A percentile compares a stretch with the other conserved stretches of the same genome.
Evolutionary conservation across 1,140 invertebrate species (phyloP).

Genomic region (Cheumatopsyche charites): DNA sequence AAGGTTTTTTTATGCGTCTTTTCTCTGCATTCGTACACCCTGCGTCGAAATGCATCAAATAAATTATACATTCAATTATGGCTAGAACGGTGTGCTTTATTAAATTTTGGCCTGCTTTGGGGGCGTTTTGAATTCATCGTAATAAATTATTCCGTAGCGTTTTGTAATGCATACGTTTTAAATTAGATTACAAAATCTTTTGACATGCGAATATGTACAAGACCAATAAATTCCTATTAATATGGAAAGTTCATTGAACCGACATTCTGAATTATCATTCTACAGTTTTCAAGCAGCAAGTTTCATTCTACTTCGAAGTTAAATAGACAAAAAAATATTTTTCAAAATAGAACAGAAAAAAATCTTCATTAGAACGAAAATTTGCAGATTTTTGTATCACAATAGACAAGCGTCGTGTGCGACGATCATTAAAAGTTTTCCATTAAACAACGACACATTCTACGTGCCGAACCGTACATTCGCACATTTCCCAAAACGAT

Average conservation of each 20-base stretch:
- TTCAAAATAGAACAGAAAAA: not conserved
- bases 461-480: not conserved
- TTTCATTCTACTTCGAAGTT: no score
- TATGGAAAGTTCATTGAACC: not conserved
- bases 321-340: not conserved
- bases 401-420: not conserved
- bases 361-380: not conserved
- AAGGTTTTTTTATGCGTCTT: slow-evolving; percentile 1
- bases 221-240: no score
- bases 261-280: slow-evolving; percentile 4
- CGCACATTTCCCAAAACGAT: not conserved
- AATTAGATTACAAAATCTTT: no score
- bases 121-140: not conserved
- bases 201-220: no score
- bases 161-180: no score
- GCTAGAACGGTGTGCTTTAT: not conserved
- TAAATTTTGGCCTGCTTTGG: slow-evolving; percentile 2
- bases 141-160: no score
- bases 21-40: not conserved
- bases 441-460: slow-evolving; percentile 10
- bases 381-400: not conserved
- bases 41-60: slow-evolving; percentile 9
- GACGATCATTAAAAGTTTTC: slow-evolving; percentile 24
- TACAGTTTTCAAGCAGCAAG: no score
- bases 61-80: slow-evolving; percentile 30